Conservation (phyloP, 2,888 invertebrate genomes). For the Campopleginae sp. region DNA sequence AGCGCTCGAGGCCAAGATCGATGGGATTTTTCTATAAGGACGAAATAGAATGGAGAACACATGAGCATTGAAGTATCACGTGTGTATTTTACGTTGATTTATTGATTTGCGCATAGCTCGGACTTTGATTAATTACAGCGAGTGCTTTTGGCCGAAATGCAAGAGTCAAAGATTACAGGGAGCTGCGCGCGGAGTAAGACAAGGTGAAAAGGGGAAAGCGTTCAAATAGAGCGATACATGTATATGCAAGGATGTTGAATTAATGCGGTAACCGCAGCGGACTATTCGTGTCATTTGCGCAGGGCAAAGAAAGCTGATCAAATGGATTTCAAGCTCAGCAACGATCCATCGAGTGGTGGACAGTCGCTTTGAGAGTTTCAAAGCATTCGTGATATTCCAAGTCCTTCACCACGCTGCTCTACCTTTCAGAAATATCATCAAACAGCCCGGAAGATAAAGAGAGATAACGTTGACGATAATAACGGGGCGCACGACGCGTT, state of each 20-base stretch:
- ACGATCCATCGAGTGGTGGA: constrained; percentile 35
- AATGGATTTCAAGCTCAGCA: constrained; percentile 21
- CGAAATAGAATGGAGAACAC: constrained; percentile 14
- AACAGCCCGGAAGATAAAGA: background rate
- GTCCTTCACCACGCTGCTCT: constrained; percentile 36
- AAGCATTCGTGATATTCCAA: constrained; percentile 52
- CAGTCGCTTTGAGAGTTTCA: constrained; percentile 54
- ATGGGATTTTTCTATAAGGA: background rate
- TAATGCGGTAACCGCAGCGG: constrained; percentile 45
- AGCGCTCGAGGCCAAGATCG: background rate
- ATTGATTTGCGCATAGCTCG: background rate
- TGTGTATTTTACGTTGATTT: background rate
- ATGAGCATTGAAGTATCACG: background rate
- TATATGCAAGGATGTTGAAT: constrained; percentile 26
- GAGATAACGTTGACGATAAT: background rate
- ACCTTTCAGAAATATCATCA: background rate
- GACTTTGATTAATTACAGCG: constrained; percentile 17
- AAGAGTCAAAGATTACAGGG: constrained; percentile 16
- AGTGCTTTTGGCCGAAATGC: constrained; percentile 14
- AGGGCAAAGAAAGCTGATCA: constrained; percentile 32
- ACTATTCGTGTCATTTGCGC: constrained; percentile 40
- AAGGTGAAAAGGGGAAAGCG: background rate
- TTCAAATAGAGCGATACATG: constrained; percentile 24
- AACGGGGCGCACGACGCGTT: too few relatives aligned
- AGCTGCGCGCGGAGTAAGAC: background rate